These are phyloP conservation scores for Suillia variegata DNA, from an alignment of 2,888 invertebrate genomes.

Conservation along the genomic window DNA sequence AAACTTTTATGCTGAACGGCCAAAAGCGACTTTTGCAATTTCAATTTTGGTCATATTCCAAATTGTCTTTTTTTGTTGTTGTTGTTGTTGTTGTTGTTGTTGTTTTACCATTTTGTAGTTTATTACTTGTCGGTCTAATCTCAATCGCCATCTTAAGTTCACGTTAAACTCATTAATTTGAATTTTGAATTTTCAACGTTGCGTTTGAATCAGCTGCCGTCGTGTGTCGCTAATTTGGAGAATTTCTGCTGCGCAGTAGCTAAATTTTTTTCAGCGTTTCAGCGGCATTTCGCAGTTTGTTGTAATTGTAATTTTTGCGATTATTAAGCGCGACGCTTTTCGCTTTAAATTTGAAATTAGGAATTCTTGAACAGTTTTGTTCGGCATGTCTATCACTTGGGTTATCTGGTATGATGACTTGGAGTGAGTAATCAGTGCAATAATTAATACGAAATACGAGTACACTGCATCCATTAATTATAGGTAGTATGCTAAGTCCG, in stretches of 20 bases:
- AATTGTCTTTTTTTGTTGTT: not conserved
- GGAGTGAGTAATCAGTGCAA: too few relatives aligned
- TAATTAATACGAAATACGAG: too few relatives aligned
- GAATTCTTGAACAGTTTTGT: too few relatives aligned
- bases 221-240: not conserved
- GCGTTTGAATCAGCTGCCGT: not conserved
- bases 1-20: conserved; percentile 19
- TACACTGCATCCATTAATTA: too few relatives aligned
- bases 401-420: too few relatives aligned
- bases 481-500: too few relatives aligned
- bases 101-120: not conserved
- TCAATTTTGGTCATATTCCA: not conserved
- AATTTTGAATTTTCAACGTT: conserved; percentile 8
- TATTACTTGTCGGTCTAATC: conserved; percentile 9
- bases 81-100: too few relatives aligned
- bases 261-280: too few relatives aligned
- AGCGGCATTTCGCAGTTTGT: too few relatives aligned
- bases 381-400: too few relatives aligned
- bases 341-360: too few relatives aligned
- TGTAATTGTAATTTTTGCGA: too few relatives aligned
- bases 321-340: not conserved
- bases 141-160: conserved; percentile 18
- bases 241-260: not conserved
- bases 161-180: conserved; percentile 12
- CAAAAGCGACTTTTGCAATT: not conserved